phyloP scores from a whole-genome alignment of 2,888 invertebrate species.

The Scrobipalpa costella region DNA sequence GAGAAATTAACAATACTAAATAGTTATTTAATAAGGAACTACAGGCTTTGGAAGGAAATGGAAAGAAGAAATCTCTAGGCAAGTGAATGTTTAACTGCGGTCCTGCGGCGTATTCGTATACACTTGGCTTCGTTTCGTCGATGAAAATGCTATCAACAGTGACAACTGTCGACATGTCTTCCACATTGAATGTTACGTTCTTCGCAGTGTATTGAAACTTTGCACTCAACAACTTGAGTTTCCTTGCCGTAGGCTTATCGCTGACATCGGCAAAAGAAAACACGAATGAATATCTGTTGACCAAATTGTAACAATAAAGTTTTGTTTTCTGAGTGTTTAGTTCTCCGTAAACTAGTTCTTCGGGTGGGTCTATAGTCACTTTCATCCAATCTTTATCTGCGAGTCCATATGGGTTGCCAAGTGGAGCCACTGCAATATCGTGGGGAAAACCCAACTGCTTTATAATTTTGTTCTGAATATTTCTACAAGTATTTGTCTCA shows the following conservation, averaged over 20 bases:
- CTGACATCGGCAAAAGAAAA: slow-evolving; percentile 56
- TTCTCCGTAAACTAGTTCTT: slow-evolving; percentile 50
- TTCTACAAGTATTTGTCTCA: slow-evolving; percentile 50
- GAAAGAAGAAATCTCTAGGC: slow-evolving; percentile 88
- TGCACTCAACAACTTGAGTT: slow-evolving; percentile 56
- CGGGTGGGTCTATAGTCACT: slow-evolving; percentile 37
- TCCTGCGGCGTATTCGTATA: slow-evolving; percentile 74
- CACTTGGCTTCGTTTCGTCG: slow-evolving; percentile 57
- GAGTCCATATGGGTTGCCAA: slow-evolving; percentile 59
- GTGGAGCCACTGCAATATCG: slow-evolving; percentile 54
- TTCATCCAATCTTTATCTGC: slow-evolving; percentile 59
- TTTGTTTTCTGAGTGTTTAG: slow-evolving; percentile 46
- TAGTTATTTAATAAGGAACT: slow-evolving; percentile 22
- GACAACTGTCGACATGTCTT: slow-evolving; percentile 54
- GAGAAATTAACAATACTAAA: neutral
- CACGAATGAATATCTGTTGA: slow-evolving; percentile 52
- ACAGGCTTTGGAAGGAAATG: slow-evolving; percentile 71
- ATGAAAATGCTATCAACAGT: slow-evolving; percentile 64
- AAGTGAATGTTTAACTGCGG: slow-evolving; percentile 84
- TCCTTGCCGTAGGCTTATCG: slow-evolving; percentile 35
- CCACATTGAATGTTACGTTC: slow-evolving; percentile 54
- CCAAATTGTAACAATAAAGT: slow-evolving; percentile 60
- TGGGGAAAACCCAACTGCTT: slow-evolving; percentile 44
- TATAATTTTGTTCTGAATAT: slow-evolving; percentile 54
- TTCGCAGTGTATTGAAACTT: slow-evolving; percentile 41